A percentile compares a stretch with the other conserved stretches of the same genome.
Evolutionary conservation across 2,113 vertebrate genomes (phyloP).

Genomic region (Pitta sordida): DNA sequence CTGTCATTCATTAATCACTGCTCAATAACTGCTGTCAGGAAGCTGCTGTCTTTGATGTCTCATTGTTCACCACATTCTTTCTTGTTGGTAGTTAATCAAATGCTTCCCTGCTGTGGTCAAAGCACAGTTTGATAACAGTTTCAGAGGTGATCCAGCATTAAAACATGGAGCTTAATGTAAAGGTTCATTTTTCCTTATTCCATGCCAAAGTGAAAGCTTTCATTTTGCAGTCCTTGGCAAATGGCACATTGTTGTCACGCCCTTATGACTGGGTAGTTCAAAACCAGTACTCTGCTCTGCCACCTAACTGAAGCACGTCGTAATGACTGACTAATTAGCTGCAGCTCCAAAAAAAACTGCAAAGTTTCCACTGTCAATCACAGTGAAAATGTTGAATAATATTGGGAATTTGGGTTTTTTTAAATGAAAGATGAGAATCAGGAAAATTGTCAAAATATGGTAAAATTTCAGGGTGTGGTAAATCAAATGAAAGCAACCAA

Average conservation of each 20-base stretch:
- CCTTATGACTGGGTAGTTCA: not conserved
- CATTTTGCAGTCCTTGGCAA: not conserved
- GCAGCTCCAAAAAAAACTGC: conserved; percentile 23
- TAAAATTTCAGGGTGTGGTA: conserved; percentile 15
- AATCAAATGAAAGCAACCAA: conserved; percentile 38
- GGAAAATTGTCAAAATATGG: conserved; percentile 46
- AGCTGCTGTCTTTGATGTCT: conserved; percentile 79
- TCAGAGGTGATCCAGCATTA: conserved; percentile 68
- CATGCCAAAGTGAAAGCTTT: not conserved
- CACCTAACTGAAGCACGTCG: not conserved
- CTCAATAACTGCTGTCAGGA: conserved; percentile 79
- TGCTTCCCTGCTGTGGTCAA: conserved; percentile 75
- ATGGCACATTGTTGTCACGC: not conserved
- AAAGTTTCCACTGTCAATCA: conserved; percentile 21
- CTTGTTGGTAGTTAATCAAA: conserved; percentile 80
- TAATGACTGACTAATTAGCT: conserved; percentile 51
- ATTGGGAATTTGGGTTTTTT: not conserved
- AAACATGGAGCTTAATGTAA: not conserved
- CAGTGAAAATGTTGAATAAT: not conserved
- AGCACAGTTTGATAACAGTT: conserved; percentile 55
- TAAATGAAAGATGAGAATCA: not conserved
- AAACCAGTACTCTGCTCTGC: not conserved
- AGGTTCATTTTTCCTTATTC: not conserved
- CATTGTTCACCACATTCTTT: conserved; percentile 71
- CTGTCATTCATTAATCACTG: conserved; percentile 85